phyloP scores from a whole-genome alignment of 1,140 invertebrate genomes.

The Drosophila takahashii region DNA sequence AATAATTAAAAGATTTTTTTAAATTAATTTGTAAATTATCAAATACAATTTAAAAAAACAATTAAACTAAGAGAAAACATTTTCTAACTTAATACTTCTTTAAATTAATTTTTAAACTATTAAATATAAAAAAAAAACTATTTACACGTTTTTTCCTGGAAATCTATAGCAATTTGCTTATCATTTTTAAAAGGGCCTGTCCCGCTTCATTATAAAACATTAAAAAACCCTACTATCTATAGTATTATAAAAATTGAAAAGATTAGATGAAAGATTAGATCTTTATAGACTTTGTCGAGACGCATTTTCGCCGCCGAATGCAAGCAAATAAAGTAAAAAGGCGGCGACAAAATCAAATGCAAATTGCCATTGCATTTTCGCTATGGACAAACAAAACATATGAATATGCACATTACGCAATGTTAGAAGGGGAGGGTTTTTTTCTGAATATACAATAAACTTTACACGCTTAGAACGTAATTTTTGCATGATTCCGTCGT shows the following conservation, averaged over 20 bases:
- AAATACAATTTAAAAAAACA: background rate
- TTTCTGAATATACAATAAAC: conserved; percentile 12
- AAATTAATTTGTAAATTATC: background rate
- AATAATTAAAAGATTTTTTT: background rate
- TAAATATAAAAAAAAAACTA: no score
- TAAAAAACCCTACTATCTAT: conserved; percentile 9
- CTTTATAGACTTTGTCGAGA: background rate
- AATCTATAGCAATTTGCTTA: background rate
- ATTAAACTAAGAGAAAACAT: background rate
- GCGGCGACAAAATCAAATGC: conserved; percentile 56
- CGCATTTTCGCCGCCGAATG: conserved; percentile 21
- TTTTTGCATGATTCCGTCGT: conserved; percentile 41
- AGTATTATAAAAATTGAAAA: background rate
- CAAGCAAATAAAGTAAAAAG: conserved; percentile 14
- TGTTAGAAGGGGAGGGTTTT: background rate
- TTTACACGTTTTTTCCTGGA: background rate
- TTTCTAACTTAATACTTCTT: background rate
- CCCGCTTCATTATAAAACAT: conserved; percentile 1
- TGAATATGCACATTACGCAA: conserved; percentile 56
- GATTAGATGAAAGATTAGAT: background rate
- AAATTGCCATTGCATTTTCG: conserved; percentile 40
- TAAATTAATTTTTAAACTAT: background rate
- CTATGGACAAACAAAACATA: conserved; percentile 57
- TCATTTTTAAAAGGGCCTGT: conserved; percentile 13
- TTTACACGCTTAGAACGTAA: conserved; percentile 44